Base-by-base conservation (phyloP, 53 echinoderm and acorn worm genomes). In the Henricia sp. region DNA sequence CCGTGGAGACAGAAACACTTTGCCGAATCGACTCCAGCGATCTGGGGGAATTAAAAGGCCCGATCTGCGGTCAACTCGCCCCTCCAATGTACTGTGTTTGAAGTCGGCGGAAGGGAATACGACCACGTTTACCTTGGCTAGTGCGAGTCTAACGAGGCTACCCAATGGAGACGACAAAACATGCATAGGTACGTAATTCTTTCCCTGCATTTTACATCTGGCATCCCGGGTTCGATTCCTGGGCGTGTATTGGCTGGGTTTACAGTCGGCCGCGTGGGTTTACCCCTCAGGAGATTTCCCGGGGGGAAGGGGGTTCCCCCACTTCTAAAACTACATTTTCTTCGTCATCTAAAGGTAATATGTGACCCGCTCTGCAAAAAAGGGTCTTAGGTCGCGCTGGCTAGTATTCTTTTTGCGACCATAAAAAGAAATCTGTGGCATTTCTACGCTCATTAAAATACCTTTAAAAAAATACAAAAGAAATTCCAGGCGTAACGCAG, bases 121-220 rank as follows among this genome's bases (percentile, higher is more conserved):
- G 6, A 52, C 52, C 1, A 52, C 72, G 0, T 72, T 34, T 34
- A 52, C 52, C 27, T 33, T 72, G 72, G 53, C 72, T 35, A 80
- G 64, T 19, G 63, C 80, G 10, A 50, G 64, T 30, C 64, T 64
- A 33, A 64, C 80, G 10, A 62, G 48, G 29, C 30, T 80, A 13
- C n/a, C 80, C 3, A 80, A 64, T 36, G 80, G 80, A 12, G 80
- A 80, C 62, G 80, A 80, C 80, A 64, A 80, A 80, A 64, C 64
- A 64, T 80, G 80, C 48, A 80, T 80, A 64, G 80, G 80, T 80
- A 80, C 4, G 80, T 2, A 30, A 56, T 3, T 51, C 14, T 19
- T 13, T 9, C 48, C 16, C 48, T 11, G 48, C 48, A 48, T 48
- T 9, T 48, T 16, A 16, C 48, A 48, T 48, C 48, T 16, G 9